These are phyloP conservation scores for Nasua narica DNA, from an alignment of 2,797 vertebrate species.

Conservation along the genomic window DNA sequence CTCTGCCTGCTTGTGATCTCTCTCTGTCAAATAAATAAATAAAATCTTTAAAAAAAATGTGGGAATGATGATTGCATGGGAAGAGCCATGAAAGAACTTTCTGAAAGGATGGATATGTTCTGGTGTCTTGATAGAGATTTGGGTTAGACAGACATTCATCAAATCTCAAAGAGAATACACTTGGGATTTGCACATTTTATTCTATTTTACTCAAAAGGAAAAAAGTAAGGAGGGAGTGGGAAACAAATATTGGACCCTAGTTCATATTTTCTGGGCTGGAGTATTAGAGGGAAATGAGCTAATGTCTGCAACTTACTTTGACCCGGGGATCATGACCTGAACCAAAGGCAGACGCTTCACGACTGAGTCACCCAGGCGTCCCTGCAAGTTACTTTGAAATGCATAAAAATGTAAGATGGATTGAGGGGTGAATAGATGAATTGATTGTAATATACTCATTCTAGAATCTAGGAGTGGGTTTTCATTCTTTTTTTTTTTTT, in stretches of 20 bases:
- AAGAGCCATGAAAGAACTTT: not conserved
- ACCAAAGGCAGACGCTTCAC: too few species aligned
- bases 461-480: not conserved
- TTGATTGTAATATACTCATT: not conserved
- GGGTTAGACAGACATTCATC: not conserved
- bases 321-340: not conserved
- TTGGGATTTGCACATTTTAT: not conserved
- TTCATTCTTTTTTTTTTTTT: too few species aligned
- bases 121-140: not conserved
- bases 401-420: not conserved
- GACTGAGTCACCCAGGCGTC: too few species aligned
- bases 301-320: not conserved
- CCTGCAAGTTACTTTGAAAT: not conserved
- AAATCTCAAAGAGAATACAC: not conserved
- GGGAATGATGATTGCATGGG: not conserved
- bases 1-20: too few species aligned
- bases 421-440: not conserved
- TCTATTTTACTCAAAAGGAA: not conserved
- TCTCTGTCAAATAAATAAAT: too few species aligned
- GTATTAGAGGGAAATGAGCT: not conserved
- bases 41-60: too few species aligned
- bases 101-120: not conserved
- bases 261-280: not conserved
- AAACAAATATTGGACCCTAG: not conserved
- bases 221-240: not conserved